Conservation (phyloP, 2,797 vertebrate genomes). For the Alouatta caraya region DNA sequence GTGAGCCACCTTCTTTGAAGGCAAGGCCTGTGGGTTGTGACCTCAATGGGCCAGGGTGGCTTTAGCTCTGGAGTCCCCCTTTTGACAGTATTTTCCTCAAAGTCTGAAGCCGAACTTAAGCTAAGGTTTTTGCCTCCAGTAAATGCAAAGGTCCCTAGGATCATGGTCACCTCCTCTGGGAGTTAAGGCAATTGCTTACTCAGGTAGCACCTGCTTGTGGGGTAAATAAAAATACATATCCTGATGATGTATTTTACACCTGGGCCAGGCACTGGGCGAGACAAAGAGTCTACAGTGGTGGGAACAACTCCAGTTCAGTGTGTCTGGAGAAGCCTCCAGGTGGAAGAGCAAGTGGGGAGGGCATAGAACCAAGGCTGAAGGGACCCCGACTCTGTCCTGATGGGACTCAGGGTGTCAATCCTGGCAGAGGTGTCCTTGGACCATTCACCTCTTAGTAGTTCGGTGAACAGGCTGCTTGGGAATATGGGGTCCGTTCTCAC, state of each 20-base stretch:
- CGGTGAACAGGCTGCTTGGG: neutral
- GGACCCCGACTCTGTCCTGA: neutral
- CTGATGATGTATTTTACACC: too few species aligned
- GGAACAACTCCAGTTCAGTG: neutral
- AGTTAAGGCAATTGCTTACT: neutral
- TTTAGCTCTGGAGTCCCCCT: neutral
- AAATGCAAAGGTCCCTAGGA: neutral
- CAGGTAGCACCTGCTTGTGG: neutral
- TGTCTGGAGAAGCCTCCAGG: neutral
- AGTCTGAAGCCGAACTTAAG: neutral
- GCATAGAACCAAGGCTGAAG: neutral
- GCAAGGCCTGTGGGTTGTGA: neutral
- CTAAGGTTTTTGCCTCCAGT: neutral
- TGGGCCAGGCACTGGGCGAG: neutral
- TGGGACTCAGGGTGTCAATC: neutral
- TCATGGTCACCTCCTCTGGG: neutral
- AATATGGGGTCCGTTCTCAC: neutral
- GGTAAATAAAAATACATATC: too few species aligned
- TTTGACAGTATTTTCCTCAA: too few species aligned
- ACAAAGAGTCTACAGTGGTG: neutral
- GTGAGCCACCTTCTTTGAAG: neutral
- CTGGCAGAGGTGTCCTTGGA: neutral
- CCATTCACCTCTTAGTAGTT: neutral
- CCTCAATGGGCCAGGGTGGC: neutral
- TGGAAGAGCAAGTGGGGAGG: accelerated